Conservation (phyloP, 2,797 vertebrate species). For the Rhinophrynus dorsalis region DNA sequence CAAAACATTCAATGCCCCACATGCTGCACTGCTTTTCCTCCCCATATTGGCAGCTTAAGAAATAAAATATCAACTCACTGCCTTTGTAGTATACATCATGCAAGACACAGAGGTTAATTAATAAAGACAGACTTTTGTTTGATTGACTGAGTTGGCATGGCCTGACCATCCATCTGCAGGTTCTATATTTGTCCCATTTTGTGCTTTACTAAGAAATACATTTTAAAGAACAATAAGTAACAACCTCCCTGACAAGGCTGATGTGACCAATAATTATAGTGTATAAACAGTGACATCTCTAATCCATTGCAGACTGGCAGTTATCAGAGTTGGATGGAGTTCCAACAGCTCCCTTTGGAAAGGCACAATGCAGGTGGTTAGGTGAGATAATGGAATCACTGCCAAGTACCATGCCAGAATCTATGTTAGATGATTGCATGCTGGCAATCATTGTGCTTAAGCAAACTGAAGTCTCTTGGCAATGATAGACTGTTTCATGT, state of each 20-base stretch:
- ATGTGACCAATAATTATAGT: constrained; percentile 49
- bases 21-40: constrained; percentile 50
- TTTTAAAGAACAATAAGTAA: constrained; percentile 59
- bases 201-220: constrained; percentile 17
- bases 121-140: constrained; percentile 58
- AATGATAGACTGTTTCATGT: constrained; percentile 35
- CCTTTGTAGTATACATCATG: constrained; percentile 58
- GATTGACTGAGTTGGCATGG: constrained; percentile 51
- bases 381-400: constrained; percentile 12
- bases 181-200: constrained; percentile 59
- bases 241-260: constrained; percentile 51
- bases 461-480: constrained; percentile 37
- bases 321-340: constrained; percentile 25
- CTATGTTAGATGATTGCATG: constrained; percentile 3
- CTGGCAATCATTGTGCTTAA: constrained; percentile 35
- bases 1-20: constrained; percentile 21
- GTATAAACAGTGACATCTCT: constrained; percentile 15
- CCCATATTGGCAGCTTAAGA: neutral
- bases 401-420: constrained; percentile 28
- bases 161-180: constrained; percentile 55
- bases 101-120: constrained; percentile 65
- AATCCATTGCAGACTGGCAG: neutral
- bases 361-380: constrained; percentile 31
- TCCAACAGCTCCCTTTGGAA: neutral
- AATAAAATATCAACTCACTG: constrained; percentile 57